Base-by-base conservation (phyloP, 2,888 invertebrate genomes). In the Hemicrepidius hirtus region DNA sequence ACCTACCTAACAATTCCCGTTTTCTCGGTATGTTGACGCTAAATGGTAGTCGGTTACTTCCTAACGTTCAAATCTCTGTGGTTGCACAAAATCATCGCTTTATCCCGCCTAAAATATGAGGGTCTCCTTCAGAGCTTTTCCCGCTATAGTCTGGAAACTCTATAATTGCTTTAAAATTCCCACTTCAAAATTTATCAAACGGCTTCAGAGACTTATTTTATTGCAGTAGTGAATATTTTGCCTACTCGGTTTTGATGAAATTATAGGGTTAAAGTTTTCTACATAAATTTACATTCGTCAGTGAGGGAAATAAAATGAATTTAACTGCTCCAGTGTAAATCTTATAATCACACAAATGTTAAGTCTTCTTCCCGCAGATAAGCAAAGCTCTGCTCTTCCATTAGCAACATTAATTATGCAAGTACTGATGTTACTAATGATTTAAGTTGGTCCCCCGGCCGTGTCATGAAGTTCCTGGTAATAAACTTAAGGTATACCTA, bases 381-480 rank as follows among this genome's bases (percentile, higher is more conserved):
- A 62, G 46, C 46, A 46, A 46, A 59, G 59, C 59, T 59, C 59
- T 59, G 57, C 57, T 35, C 57, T 35, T 37, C 57, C 37, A 46
- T 46, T 46, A 46, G 62, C 46, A 13, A 28, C 62, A 46, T 62
- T 62, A 62, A 62, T 62, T 62, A 62, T 62, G 62, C 75, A 76
- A 72, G 76, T 73, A 69, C 71, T 73, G 73, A 79, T 77, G 77
- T 74, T 71, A 75, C 77, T 78, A 80, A 80, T 77, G 78, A 80
- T 79, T 68, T 41, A 55, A 76, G 73, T 76, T 75, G 74, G 75
- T 78, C 80, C 76, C 78, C 55, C 16, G 57, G 16, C 57, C 21
- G 37, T 18, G 57, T 18, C 37, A 57, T 37, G 37, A 57, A 57
- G 37, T 57, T 57, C 57, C 37, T 57, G 37, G 37, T 32, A 57